phyloP scores from a whole-genome alignment of 1,140 invertebrate genomes.

The Arion vulgaris region DNA sequence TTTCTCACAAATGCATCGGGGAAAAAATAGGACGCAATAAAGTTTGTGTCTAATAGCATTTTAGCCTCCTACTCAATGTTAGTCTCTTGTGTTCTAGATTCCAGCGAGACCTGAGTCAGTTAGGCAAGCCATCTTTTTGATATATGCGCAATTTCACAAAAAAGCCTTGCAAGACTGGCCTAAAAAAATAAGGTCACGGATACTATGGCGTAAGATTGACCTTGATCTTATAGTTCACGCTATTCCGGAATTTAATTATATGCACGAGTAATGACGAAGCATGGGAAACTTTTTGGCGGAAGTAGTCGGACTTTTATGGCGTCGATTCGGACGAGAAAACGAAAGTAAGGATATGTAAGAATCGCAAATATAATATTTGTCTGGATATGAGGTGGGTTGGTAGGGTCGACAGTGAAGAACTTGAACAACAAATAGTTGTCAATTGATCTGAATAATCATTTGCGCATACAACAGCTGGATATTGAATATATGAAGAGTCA shows the following conservation, averaged over 20 bases:
- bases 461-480: too few species aligned
- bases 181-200: background rate
- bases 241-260: background rate
- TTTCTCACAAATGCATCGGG: background rate
- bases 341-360: too few species aligned
- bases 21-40: too few species aligned
- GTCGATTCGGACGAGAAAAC: background rate
- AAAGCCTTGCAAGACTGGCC: too few species aligned
- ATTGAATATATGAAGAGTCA: too few species aligned
- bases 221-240: background rate
- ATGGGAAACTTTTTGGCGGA: background rate
- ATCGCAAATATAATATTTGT: too few species aligned
- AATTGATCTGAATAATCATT: too few species aligned
- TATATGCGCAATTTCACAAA: too few species aligned
- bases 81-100: background rate
- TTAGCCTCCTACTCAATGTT: background rate
- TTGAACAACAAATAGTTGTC: too few species aligned
- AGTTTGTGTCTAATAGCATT: background rate
- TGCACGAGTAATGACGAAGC: background rate
- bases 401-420: too few species aligned
- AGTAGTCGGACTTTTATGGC: background rate
- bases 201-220: slow-evolving; percentile 8
- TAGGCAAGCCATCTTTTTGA: too few species aligned
- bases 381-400: too few species aligned
- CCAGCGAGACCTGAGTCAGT: background rate